Evolutionary conservation across 2,888 invertebrate species (phyloP), one percentile per base, ranked within the genome.

Genomic region (Atrina japonica): DNA sequence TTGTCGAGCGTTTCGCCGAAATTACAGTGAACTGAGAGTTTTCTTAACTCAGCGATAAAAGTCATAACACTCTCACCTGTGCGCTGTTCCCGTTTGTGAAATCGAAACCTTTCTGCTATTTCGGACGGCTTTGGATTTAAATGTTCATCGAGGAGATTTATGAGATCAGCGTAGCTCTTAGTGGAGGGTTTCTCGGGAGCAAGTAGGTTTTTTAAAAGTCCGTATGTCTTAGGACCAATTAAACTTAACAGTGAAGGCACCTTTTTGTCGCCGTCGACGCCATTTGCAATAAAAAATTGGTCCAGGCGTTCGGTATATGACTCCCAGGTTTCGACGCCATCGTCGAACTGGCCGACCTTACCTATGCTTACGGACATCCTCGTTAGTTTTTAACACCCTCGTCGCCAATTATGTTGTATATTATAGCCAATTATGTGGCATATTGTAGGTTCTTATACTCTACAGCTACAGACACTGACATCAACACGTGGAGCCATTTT

Each of bases 81-180:
- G 18, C 25, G 14, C 43, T 70, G 66, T 11, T 53, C 21, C 18
- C 14, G 35, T 35, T 70, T 56, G 41, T 65, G 41, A 35, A 70
- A 64, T 1, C 41, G 23, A 25, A 65, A 65, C 6, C 64, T 30
- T 49, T 70, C 58, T 21, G 64, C 50, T 18, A 70, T 58, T 16
- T 41, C 45, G 2, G 66, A 40, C 2, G 65, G 70, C n/a, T 66
- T 60, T 11, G 65, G 66, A 2, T 47, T 35, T n/a, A 53, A 53
- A 55, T 70, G 67, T 40, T 58, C 50, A 16, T 56, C 35, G 11
- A 63, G 35, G 5, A 50, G 18, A 6, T 5, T 50, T 9, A 63
- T 30, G 50, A 21, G 23, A 14, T 63, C 50, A 27, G 7, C 50
- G n/a, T 1, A 50, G 3, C 30, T 16, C 16, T 60, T 45, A 25